Evolutionary conservation across 92 coral and sea anemone species (phyloP).

Genomic region (Bergia puertoricense): DNA sequence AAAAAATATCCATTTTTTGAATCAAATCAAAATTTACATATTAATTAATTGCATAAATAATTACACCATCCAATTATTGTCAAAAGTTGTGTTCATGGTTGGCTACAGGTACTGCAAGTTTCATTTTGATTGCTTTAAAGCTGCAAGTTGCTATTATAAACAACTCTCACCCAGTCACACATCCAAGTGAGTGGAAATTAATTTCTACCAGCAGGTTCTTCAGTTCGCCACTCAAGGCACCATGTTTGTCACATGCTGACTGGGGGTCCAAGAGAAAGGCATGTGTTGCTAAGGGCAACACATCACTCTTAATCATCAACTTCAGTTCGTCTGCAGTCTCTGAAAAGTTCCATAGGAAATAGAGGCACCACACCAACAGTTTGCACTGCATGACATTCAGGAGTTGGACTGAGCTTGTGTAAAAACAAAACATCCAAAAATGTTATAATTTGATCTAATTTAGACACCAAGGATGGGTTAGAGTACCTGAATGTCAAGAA

Average conservation of each 20-base stretch:
- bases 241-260: background rate
- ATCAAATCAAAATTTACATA: no score
- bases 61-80: no score
- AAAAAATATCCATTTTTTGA: no score
- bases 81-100: no score
- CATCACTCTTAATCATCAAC: slow-evolving; percentile 59
- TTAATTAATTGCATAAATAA: no score
- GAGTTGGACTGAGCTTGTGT: background rate
- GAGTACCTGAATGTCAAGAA: no score
- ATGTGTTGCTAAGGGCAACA: slow-evolving; percentile 54
- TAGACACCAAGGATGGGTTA: no score
- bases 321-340: slow-evolving; percentile 70
- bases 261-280: slow-evolving; percentile 60
- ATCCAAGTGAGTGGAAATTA: slow-evolving; percentile 72
- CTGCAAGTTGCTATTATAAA: background rate
- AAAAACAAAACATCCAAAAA: background rate
- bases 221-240: slow-evolving; percentile 18
- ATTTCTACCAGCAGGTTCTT: slow-evolving; percentile 31
- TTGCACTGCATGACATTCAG: slow-evolving; percentile 39
- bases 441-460: background rate
- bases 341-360: slow-evolving; percentile 74
- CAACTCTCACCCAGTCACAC: slow-evolving; percentile 73
- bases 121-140: no score
- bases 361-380: slow-evolving; percentile 60
- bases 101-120: no score